phyloP scores from a whole-genome alignment of 2,888 invertebrate species.

The Cryptocheilus praepositus region DNA sequence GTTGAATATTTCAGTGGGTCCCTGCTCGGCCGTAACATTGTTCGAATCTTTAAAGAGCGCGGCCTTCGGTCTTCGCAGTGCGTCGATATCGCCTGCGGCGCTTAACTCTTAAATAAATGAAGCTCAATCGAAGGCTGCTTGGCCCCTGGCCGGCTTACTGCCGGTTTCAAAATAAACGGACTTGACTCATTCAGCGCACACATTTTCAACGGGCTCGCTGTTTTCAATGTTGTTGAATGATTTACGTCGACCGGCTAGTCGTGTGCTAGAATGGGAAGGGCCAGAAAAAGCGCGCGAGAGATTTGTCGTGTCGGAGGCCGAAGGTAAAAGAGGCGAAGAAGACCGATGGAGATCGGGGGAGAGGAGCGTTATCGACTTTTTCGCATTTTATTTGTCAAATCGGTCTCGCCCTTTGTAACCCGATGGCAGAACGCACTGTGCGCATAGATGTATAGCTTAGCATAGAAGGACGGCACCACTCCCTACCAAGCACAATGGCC shows the following conservation, averaged over 20 bases:
- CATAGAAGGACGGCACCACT: too few species aligned
- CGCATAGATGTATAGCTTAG: too few species aligned
- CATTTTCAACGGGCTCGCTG: background rate
- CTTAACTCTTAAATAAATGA: conserved; percentile 6
- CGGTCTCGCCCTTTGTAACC: too few species aligned
- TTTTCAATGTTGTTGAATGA: conserved; percentile 1
- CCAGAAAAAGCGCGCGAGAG: too few species aligned
- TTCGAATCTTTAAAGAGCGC: conserved; percentile 4
- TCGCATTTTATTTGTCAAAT: too few species aligned
- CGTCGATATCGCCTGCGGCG: background rate
- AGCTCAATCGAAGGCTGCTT: background rate
- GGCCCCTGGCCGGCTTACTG: background rate
- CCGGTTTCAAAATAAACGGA: background rate
- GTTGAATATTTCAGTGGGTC: conserved; percentile 2
- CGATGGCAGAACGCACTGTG: too few species aligned
- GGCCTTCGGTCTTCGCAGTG: background rate
- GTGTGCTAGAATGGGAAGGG: too few species aligned
- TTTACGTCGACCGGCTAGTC: background rate
- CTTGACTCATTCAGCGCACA: background rate
- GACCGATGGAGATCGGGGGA: too few species aligned
- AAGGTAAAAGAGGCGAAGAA: too few species aligned
- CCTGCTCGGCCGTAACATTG: background rate
- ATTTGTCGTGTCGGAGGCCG: too few species aligned
- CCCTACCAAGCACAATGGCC: too few species aligned
- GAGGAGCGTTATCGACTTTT: too few species aligned